Percentiles rank a stretch among this genome's conserved stretches.
Evolutionary conservation across 53 echinoderm and acorn worm genomes (phyloP).

Genomic region (Hippasteria phrygiana): DNA sequence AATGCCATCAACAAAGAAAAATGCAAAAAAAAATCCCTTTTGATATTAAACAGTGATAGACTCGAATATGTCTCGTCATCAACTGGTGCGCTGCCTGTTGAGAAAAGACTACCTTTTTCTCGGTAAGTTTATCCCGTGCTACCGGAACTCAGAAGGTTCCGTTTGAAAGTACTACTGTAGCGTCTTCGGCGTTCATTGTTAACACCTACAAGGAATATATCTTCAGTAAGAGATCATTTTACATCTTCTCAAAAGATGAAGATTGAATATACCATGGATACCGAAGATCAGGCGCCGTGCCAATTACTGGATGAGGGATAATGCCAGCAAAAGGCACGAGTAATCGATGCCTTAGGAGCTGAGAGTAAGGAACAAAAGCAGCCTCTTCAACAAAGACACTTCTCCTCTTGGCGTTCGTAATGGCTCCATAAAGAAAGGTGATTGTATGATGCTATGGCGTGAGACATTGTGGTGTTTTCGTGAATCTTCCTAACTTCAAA

Average conservation of each 20-base stretch:
- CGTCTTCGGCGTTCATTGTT: constrained; percentile 21
- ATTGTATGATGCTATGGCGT: neutral
- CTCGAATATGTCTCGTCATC: constrained; percentile 2
- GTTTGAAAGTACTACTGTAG: constrained; percentile 25
- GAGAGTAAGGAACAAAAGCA: neutral
- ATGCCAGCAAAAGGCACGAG: constrained; percentile 21
- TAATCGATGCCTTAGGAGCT: constrained; percentile 26
- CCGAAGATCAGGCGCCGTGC: neutral
- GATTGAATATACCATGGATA: neutral
- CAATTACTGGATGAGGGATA: constrained; percentile 43
- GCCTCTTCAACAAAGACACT: neutral
- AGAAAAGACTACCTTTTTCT: constrained; percentile 9
- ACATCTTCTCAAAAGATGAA: constrained; percentile 16
- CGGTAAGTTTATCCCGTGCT: constrained; percentile 23
- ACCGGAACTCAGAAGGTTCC: constrained; percentile 55
- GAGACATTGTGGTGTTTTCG: neutral
- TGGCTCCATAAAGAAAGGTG: neutral
- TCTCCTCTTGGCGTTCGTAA: neutral
- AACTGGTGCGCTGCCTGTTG: constrained; percentile 57
- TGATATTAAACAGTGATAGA: neutral
- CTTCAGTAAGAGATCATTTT: constrained; percentile 5
- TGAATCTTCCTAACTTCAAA: neutral
- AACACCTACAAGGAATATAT: constrained; percentile 4
- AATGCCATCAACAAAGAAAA: neutral
- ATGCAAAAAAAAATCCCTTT: neutral